Evolutionary conservation across 1,140 invertebrate genomes (phyloP), one percentile per base, ranked within the genome.

Genomic region (Brachionus manjavacas): DNA sequence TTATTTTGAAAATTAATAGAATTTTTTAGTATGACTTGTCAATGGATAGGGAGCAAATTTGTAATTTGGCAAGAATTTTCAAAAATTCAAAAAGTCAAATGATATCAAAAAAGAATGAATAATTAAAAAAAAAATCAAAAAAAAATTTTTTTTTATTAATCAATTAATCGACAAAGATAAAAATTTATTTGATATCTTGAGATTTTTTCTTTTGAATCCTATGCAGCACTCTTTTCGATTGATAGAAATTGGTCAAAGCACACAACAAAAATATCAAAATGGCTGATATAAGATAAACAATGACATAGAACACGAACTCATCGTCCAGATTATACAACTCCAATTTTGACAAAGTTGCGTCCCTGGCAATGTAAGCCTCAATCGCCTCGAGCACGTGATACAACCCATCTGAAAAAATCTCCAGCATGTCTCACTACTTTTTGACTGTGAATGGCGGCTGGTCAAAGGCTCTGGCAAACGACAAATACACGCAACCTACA

Each of bases 401-500:
- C 41, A 76, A 25, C 11, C 20, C 28, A 11, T 49, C 28, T 11
- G 7, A 14, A 7, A 76, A 20, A 49, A 28, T 1, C 25, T 76
- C 72, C 9, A 25, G 0, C 52, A 64, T 64, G 52, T 23, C 1
- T 60, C 16, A 20, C 2, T 25, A 20, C 23, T 4, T 43, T 11
- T 41, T 25, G 3, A 39, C 16, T 39, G n/a, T 28, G 46, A 81
- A 81, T 28, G 79, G 79, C 11, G 49, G 79, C 2, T 43, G 39
- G 31, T 60, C 16, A 23, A 68, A 60, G n/a, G 52, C 79, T 39
- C 79, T 60, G 6, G 79, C 79, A 60, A 81, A 25, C 60, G 52
- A 60, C 23, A 81, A 64, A 81, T 81, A 81, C 43, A 81, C 79
- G 46, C 9, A 64, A 25, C 79, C 79, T 81, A 35, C n/a, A 60